Conservation (phyloP, 1,140 invertebrate species). For the Campoletis sonorensis region DNA sequence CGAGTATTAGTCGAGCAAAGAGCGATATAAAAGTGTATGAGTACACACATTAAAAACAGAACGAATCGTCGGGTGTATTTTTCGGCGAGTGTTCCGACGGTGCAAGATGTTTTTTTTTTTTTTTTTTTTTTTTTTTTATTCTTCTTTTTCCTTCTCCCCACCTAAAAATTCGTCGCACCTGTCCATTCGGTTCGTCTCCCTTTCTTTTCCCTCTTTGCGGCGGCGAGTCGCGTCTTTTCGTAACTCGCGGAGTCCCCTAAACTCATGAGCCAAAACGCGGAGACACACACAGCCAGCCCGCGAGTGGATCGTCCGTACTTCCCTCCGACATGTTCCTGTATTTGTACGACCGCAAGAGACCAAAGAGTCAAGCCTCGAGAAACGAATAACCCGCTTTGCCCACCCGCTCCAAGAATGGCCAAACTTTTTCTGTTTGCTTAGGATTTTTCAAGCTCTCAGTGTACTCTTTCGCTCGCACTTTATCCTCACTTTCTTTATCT, state of each 20-base stretch:
- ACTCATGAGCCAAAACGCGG: background rate
- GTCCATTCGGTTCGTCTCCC: constrained; percentile 1
- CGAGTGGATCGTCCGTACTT: constrained; percentile 1
- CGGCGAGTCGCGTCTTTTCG: background rate
- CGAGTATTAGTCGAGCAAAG: background rate
- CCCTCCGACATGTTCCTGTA: background rate
- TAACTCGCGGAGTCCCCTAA: background rate
- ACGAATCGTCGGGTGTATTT: background rate
- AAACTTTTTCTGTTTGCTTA: background rate
- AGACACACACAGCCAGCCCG: background rate
- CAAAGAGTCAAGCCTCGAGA: constrained; percentile 10
- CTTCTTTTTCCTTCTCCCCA: background rate
- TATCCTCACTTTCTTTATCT: background rate
- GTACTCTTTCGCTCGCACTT: background rate
- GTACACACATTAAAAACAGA: background rate
- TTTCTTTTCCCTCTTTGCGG: background rate
- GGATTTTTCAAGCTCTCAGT: constrained; percentile 11
- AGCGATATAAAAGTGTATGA: no score
- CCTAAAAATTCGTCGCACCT: constrained; percentile 12
- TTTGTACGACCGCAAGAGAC: background rate
- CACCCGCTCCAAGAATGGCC: background rate
- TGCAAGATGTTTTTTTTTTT: background rate
- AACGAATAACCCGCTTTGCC: constrained; percentile 21
- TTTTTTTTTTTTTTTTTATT: constrained; percentile 1
- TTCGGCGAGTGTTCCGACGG: background rate